Conservation (phyloP, 2,113 vertebrate genomes). For the Macaca fascicularis region DNA sequence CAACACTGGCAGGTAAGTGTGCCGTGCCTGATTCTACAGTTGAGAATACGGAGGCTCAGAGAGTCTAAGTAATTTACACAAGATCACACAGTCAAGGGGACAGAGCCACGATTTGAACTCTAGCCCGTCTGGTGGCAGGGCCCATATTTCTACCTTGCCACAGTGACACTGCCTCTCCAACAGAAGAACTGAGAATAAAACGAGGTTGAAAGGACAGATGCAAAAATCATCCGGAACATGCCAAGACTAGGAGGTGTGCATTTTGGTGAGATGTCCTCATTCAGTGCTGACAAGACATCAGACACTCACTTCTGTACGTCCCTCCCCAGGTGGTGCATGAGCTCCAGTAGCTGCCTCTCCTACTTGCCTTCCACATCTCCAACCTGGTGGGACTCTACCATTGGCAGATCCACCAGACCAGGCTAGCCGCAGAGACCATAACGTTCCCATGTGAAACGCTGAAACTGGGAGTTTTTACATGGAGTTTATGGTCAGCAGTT, state of each 20-base stretch:
- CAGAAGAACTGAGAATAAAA: neutral
- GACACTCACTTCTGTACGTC: accelerated
- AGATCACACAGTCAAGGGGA: neutral
- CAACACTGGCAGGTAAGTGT: neutral
- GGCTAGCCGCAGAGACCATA: neutral
- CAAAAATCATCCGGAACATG: neutral
- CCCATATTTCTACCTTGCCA: neutral
- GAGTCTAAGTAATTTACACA: neutral
- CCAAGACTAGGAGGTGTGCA: neutral
- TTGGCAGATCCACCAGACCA: neutral
- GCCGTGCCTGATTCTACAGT: neutral
- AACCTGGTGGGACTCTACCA: neutral
- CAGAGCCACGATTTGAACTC: neutral
- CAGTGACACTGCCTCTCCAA: neutral
- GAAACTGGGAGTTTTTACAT: neutral
- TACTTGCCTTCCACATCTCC: neutral
- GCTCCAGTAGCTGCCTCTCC: neutral
- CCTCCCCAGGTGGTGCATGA: neutral
- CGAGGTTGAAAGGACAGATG: neutral
- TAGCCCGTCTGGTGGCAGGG: neutral
- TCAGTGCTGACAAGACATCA: too few species aligned
- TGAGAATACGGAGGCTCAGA: neutral
- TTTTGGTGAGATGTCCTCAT: neutral
- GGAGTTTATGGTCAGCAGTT: neutral
- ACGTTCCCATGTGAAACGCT: neutral